These are phyloP conservation scores for Rhyacophila evoluta DNA, from an alignment of 2,888 invertebrate species.

Conservation along the genomic window DNA sequence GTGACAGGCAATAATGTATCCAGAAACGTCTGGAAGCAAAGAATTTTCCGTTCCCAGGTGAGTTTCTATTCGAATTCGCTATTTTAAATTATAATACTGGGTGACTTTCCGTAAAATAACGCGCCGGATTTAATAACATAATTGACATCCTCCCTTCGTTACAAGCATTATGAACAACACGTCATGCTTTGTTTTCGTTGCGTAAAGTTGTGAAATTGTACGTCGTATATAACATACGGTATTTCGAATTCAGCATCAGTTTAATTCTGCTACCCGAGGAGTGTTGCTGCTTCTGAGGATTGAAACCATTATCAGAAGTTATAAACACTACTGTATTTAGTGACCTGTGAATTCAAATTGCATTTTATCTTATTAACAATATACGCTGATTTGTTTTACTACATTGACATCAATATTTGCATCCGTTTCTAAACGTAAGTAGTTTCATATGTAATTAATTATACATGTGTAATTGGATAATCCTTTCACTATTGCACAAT, in stretches of 20 bases:
- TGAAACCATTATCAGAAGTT: not conserved
- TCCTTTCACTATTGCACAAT: not conserved
- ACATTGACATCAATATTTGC: too few relatives aligned
- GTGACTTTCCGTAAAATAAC: too few relatives aligned
- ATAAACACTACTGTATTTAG: not conserved
- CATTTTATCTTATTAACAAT: too few relatives aligned
- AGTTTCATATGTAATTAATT: too few relatives aligned
- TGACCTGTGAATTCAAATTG: too few relatives aligned
- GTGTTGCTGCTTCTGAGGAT: not conserved
- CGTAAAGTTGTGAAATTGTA: constrained; percentile 25
- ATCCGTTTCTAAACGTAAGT: too few relatives aligned
- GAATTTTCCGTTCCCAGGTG: not conserved
- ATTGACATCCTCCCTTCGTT: too few relatives aligned
- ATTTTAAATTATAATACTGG: too few relatives aligned
- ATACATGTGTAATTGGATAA: too few relatives aligned
- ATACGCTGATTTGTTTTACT: too few relatives aligned
- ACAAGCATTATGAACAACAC: too few relatives aligned
- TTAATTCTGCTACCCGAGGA: not conserved
- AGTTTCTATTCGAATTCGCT: not conserved
- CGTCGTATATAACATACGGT: not conserved
- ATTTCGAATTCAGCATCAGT: not conserved
- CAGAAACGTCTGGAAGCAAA: not conserved
- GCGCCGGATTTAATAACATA: too few relatives aligned
- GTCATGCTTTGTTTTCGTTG: constrained; percentile 8
- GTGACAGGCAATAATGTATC: not conserved